These are phyloP conservation scores for Ardeotis arabs DNA, from an alignment of 2,113 vertebrate species.

Conservation along the genomic window DNA sequence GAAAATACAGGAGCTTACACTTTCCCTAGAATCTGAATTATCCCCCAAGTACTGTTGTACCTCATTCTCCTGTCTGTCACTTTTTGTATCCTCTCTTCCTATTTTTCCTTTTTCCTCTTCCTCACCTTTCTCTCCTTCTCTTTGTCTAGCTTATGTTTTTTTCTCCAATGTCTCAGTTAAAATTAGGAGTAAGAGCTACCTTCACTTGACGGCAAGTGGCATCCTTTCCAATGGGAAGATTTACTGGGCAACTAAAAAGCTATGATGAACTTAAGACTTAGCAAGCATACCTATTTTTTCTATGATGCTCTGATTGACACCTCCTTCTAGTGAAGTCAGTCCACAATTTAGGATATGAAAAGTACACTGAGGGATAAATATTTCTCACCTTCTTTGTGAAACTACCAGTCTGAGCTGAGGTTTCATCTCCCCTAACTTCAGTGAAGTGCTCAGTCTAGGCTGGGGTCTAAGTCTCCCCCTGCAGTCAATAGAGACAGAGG, in stretches of 20 bases:
- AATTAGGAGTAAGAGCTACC: not conserved
- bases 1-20: not conserved
- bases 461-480: not conserved
- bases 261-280: not conserved
- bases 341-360: not conserved
- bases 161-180: not conserved
- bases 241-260: not conserved
- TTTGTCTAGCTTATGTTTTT: not conserved
- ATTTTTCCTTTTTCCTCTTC: not conserved
- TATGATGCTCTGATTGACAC: not conserved
- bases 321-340: not conserved
- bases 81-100: not conserved
- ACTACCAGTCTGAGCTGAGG: not conserved
- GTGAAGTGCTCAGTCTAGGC: fast-evolving
- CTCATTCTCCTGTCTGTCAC: not conserved
- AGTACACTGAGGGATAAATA: not conserved
- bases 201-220: not conserved
- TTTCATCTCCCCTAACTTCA: not conserved
- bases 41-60: not conserved
- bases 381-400: not conserved
- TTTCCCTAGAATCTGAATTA: not conserved
- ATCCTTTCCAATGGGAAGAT: not conserved
- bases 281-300: not conserved
- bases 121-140: not conserved
- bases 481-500: not conserved